Evolutionary conservation across 1,140 invertebrate genomes (phyloP).

Genomic region (Magallana ariakensis): DNA sequence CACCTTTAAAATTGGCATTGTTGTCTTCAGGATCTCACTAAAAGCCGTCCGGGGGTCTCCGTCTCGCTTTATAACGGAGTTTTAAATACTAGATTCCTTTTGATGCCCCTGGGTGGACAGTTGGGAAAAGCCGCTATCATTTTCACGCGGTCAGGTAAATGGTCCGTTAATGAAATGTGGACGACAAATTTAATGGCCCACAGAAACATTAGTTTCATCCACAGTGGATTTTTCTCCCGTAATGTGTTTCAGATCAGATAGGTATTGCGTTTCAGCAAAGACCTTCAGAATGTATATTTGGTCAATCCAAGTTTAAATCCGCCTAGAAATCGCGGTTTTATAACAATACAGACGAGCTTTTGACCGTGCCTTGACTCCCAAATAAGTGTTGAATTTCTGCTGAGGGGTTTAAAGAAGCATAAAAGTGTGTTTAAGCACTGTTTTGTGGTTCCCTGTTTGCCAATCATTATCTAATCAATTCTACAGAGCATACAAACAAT

Average conservation of each 20-base stretch:
- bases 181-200: conserved; percentile 30
- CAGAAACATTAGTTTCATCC: not conserved
- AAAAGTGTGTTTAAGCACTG: not conserved
- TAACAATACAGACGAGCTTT: conserved; percentile 18
- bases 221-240: not conserved
- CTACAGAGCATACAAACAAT: not conserved
- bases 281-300: conserved; percentile 35
- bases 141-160: conserved; percentile 26
- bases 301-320: conserved; percentile 6
- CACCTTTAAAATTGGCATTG: conserved; percentile 4
- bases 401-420: conserved; percentile 22
- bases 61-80: conserved; percentile 15
- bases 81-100: conserved; percentile 16
- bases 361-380: conserved; percentile 22
- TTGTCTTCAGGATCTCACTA: conserved; percentile 1
- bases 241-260: conserved; percentile 21
- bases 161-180: conserved; percentile 35
- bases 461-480: conserved; percentile 19
- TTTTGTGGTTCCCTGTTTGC: conserved; percentile 3
- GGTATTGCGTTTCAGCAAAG: conserved; percentile 16
- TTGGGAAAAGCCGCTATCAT: conserved; percentile 26
- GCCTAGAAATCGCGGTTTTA: conserved; percentile 9
- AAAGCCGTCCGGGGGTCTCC: conserved; percentile 19
- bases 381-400: conserved; percentile 27
- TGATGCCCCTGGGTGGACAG: conserved; percentile 29